phyloP scores from a whole-genome alignment of 2,797 vertebrate genomes.

The Tangara arthus region DNA sequence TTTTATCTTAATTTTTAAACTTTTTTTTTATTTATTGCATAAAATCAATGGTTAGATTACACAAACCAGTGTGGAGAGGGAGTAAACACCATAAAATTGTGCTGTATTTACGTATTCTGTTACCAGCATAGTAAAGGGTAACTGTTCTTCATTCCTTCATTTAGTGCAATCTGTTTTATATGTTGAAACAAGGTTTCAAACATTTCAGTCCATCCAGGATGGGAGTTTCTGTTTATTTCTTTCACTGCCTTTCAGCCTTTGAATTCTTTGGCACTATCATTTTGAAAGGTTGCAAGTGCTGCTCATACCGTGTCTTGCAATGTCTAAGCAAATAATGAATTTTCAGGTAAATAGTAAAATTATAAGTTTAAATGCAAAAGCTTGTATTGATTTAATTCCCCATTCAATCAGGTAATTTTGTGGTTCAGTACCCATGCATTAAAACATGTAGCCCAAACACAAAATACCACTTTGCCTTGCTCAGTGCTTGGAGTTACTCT shows the following conservation, averaged over 20 bases:
- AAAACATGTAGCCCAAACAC: background rate
- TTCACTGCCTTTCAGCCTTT: background rate
- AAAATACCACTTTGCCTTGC: background rate
- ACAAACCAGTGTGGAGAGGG: background rate
- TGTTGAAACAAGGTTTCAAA: background rate
- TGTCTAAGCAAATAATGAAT: background rate
- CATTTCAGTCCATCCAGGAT: background rate
- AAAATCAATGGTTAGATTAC: background rate
- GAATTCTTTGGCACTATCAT: background rate
- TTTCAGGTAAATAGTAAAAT: background rate
- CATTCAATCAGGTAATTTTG: constrained; percentile 4
- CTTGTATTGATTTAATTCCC: constrained; percentile 26
- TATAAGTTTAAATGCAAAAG: constrained; percentile 15
- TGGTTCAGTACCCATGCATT: background rate
- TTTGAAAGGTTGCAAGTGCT: background rate
- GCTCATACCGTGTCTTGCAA: background rate
- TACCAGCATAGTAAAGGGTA: background rate
- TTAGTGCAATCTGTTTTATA: background rate
- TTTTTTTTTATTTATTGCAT: background rate
- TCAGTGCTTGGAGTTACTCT: background rate
- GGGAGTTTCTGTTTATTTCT: background rate
- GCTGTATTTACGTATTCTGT: background rate
- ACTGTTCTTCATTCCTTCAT: background rate
- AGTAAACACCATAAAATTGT: background rate
- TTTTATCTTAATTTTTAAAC: background rate